Evolutionary conservation across 2,113 vertebrate species (phyloP).

Genomic region (Amphilophus citrinellus): DNA sequence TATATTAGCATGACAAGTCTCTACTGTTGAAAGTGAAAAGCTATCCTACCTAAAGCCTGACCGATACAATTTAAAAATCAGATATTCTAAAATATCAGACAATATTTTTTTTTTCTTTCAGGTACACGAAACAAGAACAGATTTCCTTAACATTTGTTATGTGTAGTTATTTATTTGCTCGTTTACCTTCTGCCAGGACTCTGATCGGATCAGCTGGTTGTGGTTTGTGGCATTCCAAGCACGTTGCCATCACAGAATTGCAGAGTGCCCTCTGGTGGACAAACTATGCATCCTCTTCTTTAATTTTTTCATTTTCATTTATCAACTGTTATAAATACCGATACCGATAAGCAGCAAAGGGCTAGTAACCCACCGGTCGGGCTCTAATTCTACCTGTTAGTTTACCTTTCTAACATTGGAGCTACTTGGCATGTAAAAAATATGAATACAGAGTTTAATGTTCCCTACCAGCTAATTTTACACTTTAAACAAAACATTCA

Average conservation of each 20-base stretch:
- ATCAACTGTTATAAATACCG: not conserved
- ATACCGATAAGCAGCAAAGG: not conserved
- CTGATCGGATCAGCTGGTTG: not conserved
- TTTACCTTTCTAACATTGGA: conserved; percentile 13
- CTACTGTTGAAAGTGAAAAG: not conserved
- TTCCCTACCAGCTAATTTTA: conserved; percentile 10
- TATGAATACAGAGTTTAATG: conserved; percentile 13
- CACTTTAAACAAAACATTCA: conserved; percentile 29
- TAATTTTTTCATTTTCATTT: not conserved
- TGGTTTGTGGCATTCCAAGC: not conserved
- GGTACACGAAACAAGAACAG: not conserved
- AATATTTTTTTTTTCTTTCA: not conserved
- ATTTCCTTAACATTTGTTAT: not conserved
- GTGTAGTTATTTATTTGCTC: not conserved
- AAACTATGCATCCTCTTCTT: not conserved
- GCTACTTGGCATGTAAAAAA: not conserved
- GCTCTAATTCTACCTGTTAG: not conserved
- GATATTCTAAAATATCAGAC: not conserved
- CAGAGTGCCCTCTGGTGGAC: not conserved
- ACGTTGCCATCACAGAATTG: not conserved
- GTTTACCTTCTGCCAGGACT: not conserved
- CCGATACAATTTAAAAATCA: not conserved
- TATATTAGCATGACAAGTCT: not conserved
- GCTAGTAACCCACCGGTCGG: not conserved
- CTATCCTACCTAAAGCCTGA: not conserved